Conservation (phyloP, 2,888 invertebrate species). For the Zeuzera pyrina region DNA sequence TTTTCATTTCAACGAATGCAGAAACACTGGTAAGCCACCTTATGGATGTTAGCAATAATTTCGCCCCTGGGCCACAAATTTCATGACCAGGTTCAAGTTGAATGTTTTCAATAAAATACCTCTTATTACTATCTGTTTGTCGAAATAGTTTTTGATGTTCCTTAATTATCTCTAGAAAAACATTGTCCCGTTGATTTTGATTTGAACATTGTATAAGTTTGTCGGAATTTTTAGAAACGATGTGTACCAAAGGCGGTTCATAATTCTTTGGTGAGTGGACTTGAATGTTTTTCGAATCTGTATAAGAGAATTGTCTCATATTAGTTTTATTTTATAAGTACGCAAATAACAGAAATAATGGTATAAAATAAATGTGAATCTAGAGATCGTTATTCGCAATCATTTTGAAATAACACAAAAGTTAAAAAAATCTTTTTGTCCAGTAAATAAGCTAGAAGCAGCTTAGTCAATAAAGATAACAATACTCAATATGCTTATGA, state of each 20-base stretch:
- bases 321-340: not conserved
- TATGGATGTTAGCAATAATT: constrained; percentile 82
- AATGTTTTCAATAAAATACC: not conserved
- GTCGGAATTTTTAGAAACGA: constrained; percentile 28
- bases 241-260: constrained; percentile 39
- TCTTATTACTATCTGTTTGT: constrained; percentile 21
- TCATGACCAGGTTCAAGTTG: not conserved
- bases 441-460: no score
- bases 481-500: no score
- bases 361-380: no score
- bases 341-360: no score
- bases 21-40: constrained; percentile 87
- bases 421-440: no score
- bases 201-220: constrained; percentile 10
- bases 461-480: no score
- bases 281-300: constrained; percentile 23
- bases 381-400: no score
- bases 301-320: constrained; percentile 1
- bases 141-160: constrained; percentile 21
- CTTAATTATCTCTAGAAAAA: constrained; percentile 18
- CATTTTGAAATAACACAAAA: no score
- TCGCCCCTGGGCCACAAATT: constrained; percentile 79
- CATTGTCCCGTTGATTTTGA: constrained; percentile 11
- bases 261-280: constrained; percentile 28
- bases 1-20: constrained; percentile 78